Conservation (phyloP, 2,113 vertebrate species). For the Rhodinocichla rosea region DNA sequence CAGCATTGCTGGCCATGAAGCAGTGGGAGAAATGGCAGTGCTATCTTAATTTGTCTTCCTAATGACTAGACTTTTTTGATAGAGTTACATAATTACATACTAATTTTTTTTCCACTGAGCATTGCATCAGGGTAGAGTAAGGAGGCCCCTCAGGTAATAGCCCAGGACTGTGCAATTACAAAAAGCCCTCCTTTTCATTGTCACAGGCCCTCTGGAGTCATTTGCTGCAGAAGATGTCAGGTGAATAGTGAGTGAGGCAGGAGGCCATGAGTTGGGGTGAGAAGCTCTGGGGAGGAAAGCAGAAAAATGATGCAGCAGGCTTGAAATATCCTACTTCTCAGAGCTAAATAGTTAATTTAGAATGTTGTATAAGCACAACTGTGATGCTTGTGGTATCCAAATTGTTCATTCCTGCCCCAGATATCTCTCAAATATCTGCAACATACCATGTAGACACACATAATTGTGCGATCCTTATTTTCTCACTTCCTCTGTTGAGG, state of each 20-base stretch:
- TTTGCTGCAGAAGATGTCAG: neutral
- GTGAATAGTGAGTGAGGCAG: neutral
- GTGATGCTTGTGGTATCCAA: neutral
- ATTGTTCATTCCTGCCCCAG: neutral
- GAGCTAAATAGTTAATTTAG: neutral
- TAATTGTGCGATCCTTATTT: neutral
- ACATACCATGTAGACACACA: neutral
- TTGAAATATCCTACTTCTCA: neutral
- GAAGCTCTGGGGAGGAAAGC: neutral
- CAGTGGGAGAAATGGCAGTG: neutral
- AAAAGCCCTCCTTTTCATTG: neutral
- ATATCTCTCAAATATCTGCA: neutral
- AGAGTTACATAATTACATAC: neutral
- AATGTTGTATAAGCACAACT: neutral
- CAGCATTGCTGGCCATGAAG: neutral
- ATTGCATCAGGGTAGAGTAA: neutral
- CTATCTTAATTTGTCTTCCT: neutral
- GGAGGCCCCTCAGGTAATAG: neutral
- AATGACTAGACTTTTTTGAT: neutral
- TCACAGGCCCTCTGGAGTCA: neutral
- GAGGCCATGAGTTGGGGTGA: neutral
- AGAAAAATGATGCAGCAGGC: neutral
- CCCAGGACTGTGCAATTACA: neutral
- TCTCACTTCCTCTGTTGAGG: neutral
- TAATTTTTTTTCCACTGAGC: neutral